phyloP scores from a whole-genome alignment of 2,888 invertebrate species.

The Arge pagana region DNA sequence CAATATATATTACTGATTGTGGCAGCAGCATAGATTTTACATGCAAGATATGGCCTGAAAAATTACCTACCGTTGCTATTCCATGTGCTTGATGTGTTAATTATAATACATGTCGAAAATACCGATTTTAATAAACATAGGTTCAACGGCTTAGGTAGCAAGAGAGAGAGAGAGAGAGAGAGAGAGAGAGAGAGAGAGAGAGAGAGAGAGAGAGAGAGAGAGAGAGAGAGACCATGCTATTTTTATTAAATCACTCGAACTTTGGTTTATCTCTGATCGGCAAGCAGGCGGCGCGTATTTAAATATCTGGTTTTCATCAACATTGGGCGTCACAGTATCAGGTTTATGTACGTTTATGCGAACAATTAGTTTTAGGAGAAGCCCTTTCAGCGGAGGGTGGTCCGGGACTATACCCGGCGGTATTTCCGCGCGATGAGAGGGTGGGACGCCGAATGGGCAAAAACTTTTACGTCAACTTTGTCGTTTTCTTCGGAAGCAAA shows the following conservation, averaged over 20 bases:
- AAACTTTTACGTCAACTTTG: not conserved
- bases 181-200: conserved; percentile 10
- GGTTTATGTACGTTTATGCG: too few species aligned
- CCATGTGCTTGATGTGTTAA: too few species aligned
- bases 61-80: too few species aligned
- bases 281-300: conserved; percentile 5
- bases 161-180: not conserved
- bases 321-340: conserved; percentile 1
- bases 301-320: conserved; percentile 6
- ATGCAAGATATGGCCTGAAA: too few species aligned
- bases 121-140: too few species aligned
- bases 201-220: conserved; percentile 5
- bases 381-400: not conserved
- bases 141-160: too few species aligned
- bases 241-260: conserved; percentile 5
- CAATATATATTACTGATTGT: too few species aligned
- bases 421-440: not conserved
- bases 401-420: not conserved
- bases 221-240: conserved; percentile 10
- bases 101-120: too few species aligned
- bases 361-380: conserved; percentile 9
- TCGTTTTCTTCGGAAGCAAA: not conserved
- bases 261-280: conserved; percentile 2
- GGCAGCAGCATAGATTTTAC: too few species aligned
- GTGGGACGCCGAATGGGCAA: conserved; percentile 4